Evolutionary conservation across 2,888 invertebrate genomes (phyloP).

Genomic region (Myopa testacea): DNA sequence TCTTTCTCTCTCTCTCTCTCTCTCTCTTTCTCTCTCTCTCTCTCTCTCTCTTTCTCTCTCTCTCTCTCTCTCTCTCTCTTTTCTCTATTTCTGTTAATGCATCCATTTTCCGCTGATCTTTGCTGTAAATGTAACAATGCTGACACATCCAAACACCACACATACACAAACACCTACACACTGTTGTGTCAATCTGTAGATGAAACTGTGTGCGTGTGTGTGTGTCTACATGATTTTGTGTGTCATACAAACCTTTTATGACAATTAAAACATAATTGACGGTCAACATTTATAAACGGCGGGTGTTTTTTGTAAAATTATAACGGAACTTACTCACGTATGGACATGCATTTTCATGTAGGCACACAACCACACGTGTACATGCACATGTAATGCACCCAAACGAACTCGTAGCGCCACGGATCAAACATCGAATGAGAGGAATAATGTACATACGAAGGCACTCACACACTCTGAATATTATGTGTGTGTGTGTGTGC

Average conservation of each 20-base stretch:
- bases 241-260: conserved; percentile 64
- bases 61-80: neutral
- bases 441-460: too few species aligned
- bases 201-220: conserved; percentile 1
- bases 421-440: too few species aligned
- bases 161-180: neutral
- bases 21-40: neutral
- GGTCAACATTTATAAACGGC: conserved; percentile 56
- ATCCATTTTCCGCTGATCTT: conserved; percentile 24
- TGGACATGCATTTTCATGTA: conserved; percentile 28
- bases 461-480: neutral
- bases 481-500: neutral
- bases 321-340: conserved; percentile 35
- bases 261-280: conserved; percentile 69
- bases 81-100: neutral
- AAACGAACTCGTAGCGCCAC: too few species aligned
- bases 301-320: conserved; percentile 34
- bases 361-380: conserved; percentile 22
- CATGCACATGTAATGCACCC: neutral
- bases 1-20: neutral
- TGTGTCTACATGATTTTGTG: neutral
- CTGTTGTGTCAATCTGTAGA: neutral
- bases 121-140: conserved; percentile 26
- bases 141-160: neutral
- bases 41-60: neutral